Percentiles rank a stretch among this genome's conserved stretches.
phyloP scores from a whole-genome alignment of 1,140 invertebrate species.

The Hydropsyche tenuis region DNA sequence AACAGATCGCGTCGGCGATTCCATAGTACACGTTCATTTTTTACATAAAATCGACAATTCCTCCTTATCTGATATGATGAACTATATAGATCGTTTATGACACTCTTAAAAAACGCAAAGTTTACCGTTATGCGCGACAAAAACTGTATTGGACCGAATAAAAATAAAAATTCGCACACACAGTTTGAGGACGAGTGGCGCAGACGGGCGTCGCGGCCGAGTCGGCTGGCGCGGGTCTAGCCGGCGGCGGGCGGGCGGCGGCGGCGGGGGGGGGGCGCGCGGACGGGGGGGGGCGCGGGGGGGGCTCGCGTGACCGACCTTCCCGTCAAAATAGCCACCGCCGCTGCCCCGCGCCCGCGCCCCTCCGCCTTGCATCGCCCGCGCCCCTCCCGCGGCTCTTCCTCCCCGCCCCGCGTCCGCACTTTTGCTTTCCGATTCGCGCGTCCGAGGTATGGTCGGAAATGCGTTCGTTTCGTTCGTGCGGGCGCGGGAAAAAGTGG shows the following conservation, averaged over 20 bases:
- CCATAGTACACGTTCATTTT: no score
- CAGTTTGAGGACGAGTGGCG: neutral
- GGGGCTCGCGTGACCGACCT: conserved; percentile 69
- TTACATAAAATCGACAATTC: no score
- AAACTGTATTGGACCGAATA: no score
- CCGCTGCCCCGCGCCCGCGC: conserved; percentile 57
- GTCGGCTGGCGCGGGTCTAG: conserved; percentile 56
- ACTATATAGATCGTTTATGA: no score
- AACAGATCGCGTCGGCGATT: no score
- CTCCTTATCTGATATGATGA: no score
- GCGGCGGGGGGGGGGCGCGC: conserved; percentile 57
- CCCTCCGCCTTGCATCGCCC: conserved; percentile 53
- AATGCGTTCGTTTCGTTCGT: neutral
- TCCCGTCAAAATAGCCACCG: conserved; percentile 78
- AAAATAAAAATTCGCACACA: neutral
- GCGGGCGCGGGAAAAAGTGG: neutral
- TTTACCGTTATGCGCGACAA: no score
- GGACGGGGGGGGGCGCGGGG: conserved; percentile 48
- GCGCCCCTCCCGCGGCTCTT: conserved; percentile 51
- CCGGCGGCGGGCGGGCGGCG: conserved; percentile 51
- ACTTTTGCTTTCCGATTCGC: conserved; percentile 28
- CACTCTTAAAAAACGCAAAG: no score
- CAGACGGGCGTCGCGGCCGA: conserved; percentile 52
- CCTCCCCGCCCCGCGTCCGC: conserved; percentile 43
- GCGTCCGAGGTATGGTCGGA: neutral